Conservation (phyloP, 2,888 invertebrate genomes). For the Epinotia bilunana region DNA sequence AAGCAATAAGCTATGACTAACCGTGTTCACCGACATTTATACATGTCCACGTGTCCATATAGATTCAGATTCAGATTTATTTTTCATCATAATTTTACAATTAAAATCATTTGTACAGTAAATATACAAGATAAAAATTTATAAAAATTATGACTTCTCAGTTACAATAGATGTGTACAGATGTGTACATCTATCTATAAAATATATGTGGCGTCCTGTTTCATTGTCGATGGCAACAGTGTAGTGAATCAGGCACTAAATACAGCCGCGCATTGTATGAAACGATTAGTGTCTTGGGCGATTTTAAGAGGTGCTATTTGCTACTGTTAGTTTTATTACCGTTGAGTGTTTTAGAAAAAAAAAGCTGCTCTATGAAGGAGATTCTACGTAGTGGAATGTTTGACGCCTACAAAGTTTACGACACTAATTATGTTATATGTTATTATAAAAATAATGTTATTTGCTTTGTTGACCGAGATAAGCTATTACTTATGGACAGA, state of each 20-base stretch:
- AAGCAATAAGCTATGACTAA: slow-evolving; percentile 24
- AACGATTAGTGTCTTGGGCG: slow-evolving; percentile 25
- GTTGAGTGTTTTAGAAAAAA: slow-evolving; percentile 21
- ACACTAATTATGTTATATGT: no score
- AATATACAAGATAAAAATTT: no score
- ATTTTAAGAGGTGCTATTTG: slow-evolving; percentile 24
- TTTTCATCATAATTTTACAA: no score
- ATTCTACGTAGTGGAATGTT: neutral
- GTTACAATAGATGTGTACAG: no score
- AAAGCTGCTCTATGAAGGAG: neutral
- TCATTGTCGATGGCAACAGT: slow-evolving; percentile 18
- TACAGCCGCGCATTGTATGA: slow-evolving; percentile 6
- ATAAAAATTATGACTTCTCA: no score
- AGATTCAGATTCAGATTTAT: no score
- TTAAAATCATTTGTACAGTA: no score
- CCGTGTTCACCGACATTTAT: neutral
- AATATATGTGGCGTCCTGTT: slow-evolving; percentile 1
- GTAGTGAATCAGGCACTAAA: slow-evolving; percentile 25
- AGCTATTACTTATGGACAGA: neutral
- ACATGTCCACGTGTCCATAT: neutral
- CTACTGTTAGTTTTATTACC: slow-evolving; percentile 25
- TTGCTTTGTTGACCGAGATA: no score
- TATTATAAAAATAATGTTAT: no score
- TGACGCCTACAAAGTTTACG: neutral
- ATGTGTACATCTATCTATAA: no score